A percentile compares a stretch with the other conserved stretches of the same genome.
These are phyloP conservation scores for Silurus aristotelis DNA, from an alignment of 2,797 vertebrate species.

Conservation along the genomic window DNA sequence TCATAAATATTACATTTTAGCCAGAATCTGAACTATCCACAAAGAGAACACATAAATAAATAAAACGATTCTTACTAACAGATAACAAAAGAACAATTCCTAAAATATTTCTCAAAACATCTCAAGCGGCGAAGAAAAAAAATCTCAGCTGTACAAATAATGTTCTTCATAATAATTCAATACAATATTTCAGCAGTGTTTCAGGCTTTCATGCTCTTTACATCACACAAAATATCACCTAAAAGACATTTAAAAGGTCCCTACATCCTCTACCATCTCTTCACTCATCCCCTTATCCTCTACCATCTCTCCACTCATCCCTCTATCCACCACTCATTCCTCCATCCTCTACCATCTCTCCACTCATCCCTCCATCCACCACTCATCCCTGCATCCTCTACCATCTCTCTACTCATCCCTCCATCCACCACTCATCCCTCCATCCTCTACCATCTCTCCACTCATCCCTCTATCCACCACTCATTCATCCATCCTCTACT, in stretches of 20 bases:
- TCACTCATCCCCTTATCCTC: no score
- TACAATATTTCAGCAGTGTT: neutral
- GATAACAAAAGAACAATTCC: neutral
- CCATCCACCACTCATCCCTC: no score
- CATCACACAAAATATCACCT: neutral
- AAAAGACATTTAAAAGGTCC: neutral
- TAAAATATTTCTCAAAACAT: neutral
- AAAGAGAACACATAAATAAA: neutral
- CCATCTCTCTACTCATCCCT: no score
- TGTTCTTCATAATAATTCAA: neutral
- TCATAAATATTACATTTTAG: neutral
- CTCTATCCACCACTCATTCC: no score
- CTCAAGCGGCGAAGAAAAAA: neutral
- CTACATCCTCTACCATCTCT: no score
- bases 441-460: no score
- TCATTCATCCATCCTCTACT: no score
- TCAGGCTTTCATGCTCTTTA: neutral
- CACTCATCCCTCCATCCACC: no score
- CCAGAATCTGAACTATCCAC: neutral
- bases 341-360: no score
- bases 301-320: no score
- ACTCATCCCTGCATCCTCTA: no score
- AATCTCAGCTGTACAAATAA: neutral
- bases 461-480: no score
- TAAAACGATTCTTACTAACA: neutral